Evolutionary conservation across 2,888 invertebrate species (phyloP).

Genomic region (Drosophila aldrichi): DNA sequence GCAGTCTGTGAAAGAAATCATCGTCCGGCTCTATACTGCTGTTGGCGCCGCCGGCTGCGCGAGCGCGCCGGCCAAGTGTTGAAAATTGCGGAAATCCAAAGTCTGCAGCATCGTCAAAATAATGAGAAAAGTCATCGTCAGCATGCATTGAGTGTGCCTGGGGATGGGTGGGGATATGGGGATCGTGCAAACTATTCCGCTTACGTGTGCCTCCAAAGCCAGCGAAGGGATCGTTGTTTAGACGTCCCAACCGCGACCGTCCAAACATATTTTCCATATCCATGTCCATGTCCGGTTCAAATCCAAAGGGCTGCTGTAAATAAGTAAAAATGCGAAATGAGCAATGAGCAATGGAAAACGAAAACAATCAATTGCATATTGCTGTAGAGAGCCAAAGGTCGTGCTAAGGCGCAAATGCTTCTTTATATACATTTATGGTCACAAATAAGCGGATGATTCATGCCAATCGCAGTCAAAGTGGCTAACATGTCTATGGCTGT

Average conservation of each 20-base stretch:
- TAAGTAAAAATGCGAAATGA: not conserved
- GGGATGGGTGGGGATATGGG: conserved; percentile 59
- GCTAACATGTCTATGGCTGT: not conserved
- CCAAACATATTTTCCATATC: conserved; percentile 84
- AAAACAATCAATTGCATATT: conserved; percentile 24
- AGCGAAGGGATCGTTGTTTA: conserved; percentile 84
- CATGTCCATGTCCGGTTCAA: conserved; percentile 83
- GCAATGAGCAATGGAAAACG: too few relatives aligned
- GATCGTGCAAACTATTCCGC: conserved; percentile 82
- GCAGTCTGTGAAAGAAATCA: conserved; percentile 84
- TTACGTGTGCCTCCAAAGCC: conserved; percentile 84
- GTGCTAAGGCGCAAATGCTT: conserved; percentile 18
- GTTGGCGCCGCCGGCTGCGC: conserved; percentile 56
- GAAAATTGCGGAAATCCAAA: conserved; percentile 84
- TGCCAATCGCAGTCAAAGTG: conserved; percentile 27
- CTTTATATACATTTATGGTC: conserved; percentile 36
- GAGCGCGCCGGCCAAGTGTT: conserved; percentile 82
- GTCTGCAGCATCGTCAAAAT: conserved; percentile 82
- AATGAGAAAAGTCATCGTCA: conserved; percentile 77
- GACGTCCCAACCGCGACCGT: conserved; percentile 83
- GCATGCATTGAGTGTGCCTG: conserved; percentile 55
- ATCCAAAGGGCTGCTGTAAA: conserved; percentile 83
- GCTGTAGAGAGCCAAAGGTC: not conserved
- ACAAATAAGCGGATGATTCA: conserved; percentile 74
- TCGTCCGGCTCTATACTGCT: conserved; percentile 71